phyloP scores from a whole-genome alignment of 2,113 vertebrate genomes.

The Etia nguti region DNA sequence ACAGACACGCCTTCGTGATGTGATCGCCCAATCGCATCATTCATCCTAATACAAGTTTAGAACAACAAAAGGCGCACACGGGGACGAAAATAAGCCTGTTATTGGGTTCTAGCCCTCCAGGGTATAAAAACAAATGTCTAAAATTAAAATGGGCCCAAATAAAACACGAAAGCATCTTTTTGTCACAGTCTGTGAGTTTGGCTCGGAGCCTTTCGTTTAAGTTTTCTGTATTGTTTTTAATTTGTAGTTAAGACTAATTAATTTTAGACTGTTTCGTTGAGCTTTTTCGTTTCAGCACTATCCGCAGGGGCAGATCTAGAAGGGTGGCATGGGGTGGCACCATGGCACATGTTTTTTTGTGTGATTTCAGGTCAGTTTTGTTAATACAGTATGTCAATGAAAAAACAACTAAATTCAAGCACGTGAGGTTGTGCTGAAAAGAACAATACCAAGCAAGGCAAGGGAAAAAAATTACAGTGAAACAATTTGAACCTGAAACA shows the following conservation, averaged over 20 bases:
- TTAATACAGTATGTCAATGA: neutral
- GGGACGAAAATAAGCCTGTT: neutral
- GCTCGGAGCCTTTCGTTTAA: neutral
- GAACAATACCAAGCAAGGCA: neutral
- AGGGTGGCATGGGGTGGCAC: neutral
- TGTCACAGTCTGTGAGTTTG: neutral
- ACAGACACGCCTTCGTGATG: neutral
- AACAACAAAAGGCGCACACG: neutral
- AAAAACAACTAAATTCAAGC: neutral
- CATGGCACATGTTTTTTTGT: neutral
- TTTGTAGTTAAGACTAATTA: neutral
- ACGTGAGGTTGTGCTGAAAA: neutral
- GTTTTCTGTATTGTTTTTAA: neutral
- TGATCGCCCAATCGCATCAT: neutral
- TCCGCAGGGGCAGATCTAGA: neutral
- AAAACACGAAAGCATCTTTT: neutral
- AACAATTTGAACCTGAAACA: neutral
- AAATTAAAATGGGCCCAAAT: neutral
- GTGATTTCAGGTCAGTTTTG: neutral
- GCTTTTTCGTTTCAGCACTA: neutral
- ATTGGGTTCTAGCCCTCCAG: neutral
- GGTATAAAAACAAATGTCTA: neutral
- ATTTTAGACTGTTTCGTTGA: neutral
- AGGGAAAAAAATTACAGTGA: neutral
- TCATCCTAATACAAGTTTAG: neutral